Percentiles rank a stretch among this genome's conserved stretches.
Conservation (phyloP, 2,797 vertebrate genomes). For the Hemitrygon akajei region DNA sequence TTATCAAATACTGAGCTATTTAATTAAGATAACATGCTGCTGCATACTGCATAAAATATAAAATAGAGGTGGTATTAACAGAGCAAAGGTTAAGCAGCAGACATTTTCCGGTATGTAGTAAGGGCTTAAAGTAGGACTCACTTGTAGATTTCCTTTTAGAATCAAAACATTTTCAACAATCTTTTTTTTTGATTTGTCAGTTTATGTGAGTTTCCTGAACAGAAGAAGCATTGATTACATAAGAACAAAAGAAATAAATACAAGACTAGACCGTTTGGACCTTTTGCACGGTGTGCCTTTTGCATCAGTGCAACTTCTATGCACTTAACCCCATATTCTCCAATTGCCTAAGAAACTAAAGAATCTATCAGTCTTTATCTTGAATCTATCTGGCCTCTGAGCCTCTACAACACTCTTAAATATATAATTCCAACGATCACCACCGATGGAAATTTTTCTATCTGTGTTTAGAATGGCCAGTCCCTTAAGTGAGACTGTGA, state of each 20-base stretch:
- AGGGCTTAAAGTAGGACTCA: neutral
- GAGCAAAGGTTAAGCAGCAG: neutral
- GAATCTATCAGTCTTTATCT: no score
- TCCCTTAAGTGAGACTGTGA: no score
- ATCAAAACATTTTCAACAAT: neutral
- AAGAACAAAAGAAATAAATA: neutral
- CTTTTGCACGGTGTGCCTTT: no score
- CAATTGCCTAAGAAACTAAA: no score
- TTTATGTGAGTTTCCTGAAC: neutral
- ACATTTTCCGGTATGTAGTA: neutral
- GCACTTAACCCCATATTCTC: no score
- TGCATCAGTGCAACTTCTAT: no score
- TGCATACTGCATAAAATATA: neutral
- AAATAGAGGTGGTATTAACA: neutral
- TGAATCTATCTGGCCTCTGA: no score
- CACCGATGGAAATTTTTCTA: no score
- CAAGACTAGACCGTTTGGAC: no score
- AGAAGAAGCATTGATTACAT: neutral
- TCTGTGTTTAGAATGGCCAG: no score
- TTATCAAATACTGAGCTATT: conserved; percentile 53
- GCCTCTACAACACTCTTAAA: no score
- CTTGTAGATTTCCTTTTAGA: neutral
- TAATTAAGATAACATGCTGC: neutral
- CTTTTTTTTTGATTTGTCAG: neutral
- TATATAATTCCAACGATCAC: no score